Conservation (phyloP, 2,113 vertebrate species). For the Acrocephalus kingi region DNA sequence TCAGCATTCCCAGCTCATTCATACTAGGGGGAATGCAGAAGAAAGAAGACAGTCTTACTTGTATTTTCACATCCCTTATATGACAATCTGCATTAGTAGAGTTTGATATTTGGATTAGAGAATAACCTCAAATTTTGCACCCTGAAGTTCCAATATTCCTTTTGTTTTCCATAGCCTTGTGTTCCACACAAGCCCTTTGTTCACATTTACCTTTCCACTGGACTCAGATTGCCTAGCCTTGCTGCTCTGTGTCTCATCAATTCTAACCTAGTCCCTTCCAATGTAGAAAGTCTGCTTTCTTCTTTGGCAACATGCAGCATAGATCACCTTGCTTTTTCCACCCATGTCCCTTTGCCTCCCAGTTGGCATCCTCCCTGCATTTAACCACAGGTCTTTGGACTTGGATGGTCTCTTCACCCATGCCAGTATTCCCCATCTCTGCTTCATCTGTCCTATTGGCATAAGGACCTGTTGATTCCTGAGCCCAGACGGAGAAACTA, state of each 20-base stretch:
- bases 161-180: neutral
- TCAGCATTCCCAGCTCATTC: neutral
- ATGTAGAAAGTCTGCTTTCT: neutral
- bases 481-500: neutral
- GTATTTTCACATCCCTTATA: neutral
- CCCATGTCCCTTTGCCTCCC: neutral
- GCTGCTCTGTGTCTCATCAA: neutral
- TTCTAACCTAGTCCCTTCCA: neutral
- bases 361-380: neutral
- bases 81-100: neutral
- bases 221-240: neutral
- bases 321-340: neutral
- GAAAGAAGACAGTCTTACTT: neutral
- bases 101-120: neutral
- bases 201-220: neutral
- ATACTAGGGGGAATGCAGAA: neutral
- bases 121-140: neutral
- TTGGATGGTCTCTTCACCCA: neutral
- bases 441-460: neutral
- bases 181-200: neutral
- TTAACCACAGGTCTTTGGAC: neutral
- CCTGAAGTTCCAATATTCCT: neutral
- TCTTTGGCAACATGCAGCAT: neutral
- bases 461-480: neutral
- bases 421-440: neutral